Percentiles rank a stretch among this genome's conserved stretches.
phyloP scores from a whole-genome alignment of 2,113 vertebrate species.

The Labrus mixtus region DNA sequence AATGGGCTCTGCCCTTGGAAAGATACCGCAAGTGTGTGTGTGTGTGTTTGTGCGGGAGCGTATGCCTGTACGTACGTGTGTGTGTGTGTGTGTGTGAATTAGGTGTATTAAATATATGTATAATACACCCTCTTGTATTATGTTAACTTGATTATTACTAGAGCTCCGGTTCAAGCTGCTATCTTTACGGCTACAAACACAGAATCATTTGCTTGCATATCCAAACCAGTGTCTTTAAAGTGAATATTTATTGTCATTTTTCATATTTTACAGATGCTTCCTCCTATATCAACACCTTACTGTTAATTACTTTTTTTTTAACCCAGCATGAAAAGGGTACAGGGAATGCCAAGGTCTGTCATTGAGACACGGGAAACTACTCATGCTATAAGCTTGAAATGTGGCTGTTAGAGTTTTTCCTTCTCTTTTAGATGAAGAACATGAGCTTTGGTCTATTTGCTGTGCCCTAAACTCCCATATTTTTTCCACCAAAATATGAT shows the following conservation, averaged over 20 bases:
- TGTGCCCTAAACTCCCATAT: no score
- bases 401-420: no score
- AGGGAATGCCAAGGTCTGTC: neutral
- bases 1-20: conserved; percentile 74
- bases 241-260: neutral
- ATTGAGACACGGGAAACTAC: neutral
- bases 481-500: neutral
- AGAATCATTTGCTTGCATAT: conserved; percentile 17
- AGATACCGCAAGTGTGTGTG: conserved; percentile 32
- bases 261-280: neutral
- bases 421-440: neutral
- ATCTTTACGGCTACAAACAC: conserved; percentile 42
- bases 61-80: no score
- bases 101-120: no score
- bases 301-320: neutral
- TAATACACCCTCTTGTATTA: conserved; percentile 28
- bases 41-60: conserved; percentile 13
- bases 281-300: neutral
- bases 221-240: neutral
- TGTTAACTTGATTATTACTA: conserved; percentile 37
- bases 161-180: conserved; percentile 22
- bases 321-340: neutral
- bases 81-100: neutral
- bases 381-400: neutral
- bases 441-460: no score